phyloP scores from a whole-genome alignment of 2,113 vertebrate genomes.

The Xiphophorus couchianus region DNA sequence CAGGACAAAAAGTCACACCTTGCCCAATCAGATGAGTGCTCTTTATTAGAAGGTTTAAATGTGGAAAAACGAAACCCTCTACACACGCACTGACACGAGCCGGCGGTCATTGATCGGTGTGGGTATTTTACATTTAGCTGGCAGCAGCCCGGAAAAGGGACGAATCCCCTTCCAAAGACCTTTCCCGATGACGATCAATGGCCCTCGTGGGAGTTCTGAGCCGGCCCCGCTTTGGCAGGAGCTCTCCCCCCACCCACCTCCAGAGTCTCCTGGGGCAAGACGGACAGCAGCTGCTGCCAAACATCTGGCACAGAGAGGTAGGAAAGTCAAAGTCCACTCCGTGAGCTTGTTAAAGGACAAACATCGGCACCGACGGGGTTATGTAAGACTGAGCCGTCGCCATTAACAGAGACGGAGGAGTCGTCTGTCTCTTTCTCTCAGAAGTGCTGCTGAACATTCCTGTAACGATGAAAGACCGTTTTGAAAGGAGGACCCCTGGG shows the following conservation, averaged over 20 bases:
- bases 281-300: conserved; percentile 62
- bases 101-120: conserved; percentile 7
- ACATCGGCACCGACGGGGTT: conserved; percentile 18
- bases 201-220: conserved; percentile 51
- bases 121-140: conserved; percentile 42
- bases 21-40: conserved; percentile 6
- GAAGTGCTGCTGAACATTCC: conserved; percentile 50
- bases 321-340: conserved; percentile 57
- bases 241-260: neutral
- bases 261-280: conserved; percentile 32
- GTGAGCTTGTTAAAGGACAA: conserved; percentile 42
- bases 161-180: conserved; percentile 72
- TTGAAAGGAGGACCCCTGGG: conserved; percentile 43
- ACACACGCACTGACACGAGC: neutral
- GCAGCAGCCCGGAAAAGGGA: conserved; percentile 52
- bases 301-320: conserved; percentile 67
- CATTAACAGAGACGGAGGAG: conserved; percentile 35
- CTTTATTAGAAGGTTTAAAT: conserved; percentile 20
- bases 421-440: conserved; percentile 49
- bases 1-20: conserved; percentile 10
- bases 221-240: conserved; percentile 45
- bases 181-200: conserved; percentile 58
- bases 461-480: conserved; percentile 54
- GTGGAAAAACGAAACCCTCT: neutral
- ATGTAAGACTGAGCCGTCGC: conserved; percentile 41